Conservation (phyloP, 2,888 invertebrate species). For the Dicyrtoma fusca region DNA sequence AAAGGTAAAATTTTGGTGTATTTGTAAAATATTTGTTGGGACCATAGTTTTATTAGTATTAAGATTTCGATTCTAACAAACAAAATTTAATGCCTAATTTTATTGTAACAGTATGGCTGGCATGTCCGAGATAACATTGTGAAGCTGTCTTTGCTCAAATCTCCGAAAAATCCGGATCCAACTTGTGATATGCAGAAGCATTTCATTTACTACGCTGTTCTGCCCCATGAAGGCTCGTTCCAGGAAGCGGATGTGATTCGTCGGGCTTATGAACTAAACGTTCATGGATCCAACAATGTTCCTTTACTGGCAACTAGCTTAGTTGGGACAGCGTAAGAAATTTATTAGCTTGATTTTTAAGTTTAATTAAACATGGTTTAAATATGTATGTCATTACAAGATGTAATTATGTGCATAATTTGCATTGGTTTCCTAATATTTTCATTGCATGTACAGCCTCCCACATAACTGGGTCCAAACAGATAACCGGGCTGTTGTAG, state of each 20-base stretch:
- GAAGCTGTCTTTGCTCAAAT: constrained; percentile 61
- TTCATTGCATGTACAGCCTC: constrained; percentile 16
- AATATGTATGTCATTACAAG: too few species aligned
- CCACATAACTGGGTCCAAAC: constrained; percentile 43
- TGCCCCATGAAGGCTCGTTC: constrained; percentile 61
- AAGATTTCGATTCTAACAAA: neutral
- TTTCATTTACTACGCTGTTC: constrained; percentile 61
- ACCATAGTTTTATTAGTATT: neutral
- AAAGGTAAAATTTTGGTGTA: too few species aligned
- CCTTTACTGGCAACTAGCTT: constrained; percentile 10
- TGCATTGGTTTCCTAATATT: neutral
- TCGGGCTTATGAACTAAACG: constrained; percentile 61
- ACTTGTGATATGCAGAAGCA: constrained; percentile 63
- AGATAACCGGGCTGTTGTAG: constrained; percentile 41
- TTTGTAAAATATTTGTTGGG: neutral
- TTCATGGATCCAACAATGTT: constrained; percentile 56
- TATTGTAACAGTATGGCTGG: constrained; percentile 63
- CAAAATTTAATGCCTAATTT: neutral
- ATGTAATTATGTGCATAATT: too few species aligned
- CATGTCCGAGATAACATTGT: constrained; percentile 60
- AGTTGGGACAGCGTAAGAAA: constrained; percentile 8
- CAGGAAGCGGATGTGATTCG: constrained; percentile 61
- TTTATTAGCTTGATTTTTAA: too few species aligned
- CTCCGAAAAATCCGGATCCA: constrained; percentile 63
- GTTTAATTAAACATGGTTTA: neutral